Evolutionary conservation across 2,113 vertebrate species (phyloP).

Genomic region (Ranitomeya imitator): DNA sequence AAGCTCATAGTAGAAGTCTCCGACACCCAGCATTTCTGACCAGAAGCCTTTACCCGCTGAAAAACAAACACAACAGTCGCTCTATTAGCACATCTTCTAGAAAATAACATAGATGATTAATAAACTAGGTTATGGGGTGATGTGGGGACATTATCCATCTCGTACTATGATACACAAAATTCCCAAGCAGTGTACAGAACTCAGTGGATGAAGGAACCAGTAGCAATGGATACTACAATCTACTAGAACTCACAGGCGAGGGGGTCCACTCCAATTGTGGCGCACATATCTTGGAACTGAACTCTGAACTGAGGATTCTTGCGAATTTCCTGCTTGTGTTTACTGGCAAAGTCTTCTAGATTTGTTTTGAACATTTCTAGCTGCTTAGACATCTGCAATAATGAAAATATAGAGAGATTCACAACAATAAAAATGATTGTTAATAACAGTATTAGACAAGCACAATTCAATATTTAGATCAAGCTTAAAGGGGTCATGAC

Average conservation of each 20-base stretch:
- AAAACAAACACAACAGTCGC: constrained; percentile 15
- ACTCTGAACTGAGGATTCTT: constrained; percentile 88
- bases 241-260: constrained; percentile 83
- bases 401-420: constrained; percentile 4
- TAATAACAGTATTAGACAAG: neutral
- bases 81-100: neutral
- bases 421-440: neutral
- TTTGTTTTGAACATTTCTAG: constrained; percentile 92
- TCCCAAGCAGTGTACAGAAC: neutral
- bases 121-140: too few species aligned
- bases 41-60: constrained; percentile 97
- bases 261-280: constrained; percentile 94
- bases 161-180: neutral
- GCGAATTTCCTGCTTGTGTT: constrained; percentile 95
- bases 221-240: neutral
- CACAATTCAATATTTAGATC: neutral
- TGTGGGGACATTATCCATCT: too few species aligned
- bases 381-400: constrained; percentile 92
- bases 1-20: constrained; percentile 96
- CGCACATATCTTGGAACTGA: constrained; percentile 98
- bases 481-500: neutral
- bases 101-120: neutral
- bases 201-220: neutral
- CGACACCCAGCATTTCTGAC: constrained; percentile 97
- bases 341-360: constrained; percentile 95